Evolutionary conservation across 1,140 invertebrate genomes (phyloP).

Genomic region (Drosophila insularis): DNA sequence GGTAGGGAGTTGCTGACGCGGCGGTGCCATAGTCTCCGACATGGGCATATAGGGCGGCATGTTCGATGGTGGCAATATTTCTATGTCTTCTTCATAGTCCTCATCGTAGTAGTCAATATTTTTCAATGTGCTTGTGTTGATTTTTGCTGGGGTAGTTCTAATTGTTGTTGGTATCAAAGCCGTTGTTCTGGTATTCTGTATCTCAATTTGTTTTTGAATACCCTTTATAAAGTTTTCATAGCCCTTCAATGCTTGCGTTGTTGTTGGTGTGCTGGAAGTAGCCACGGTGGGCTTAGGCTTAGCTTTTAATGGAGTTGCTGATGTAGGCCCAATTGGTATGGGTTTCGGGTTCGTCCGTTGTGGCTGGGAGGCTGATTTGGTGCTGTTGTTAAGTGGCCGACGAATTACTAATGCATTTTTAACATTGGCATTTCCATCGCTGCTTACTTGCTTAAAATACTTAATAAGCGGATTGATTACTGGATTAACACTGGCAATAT

Average conservation of each 20-base stretch:
- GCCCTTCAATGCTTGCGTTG: constrained; percentile 45
- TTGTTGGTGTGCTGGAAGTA: constrained; percentile 32
- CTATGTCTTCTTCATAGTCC: constrained; percentile 83
- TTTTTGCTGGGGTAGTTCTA: not conserved
- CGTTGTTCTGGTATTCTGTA: constrained; percentile 13
- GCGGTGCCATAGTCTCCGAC: constrained; percentile 83
- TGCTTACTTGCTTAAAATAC: constrained; percentile 72
- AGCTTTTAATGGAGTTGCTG: constrained; percentile 14
- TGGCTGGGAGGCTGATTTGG: constrained; percentile 12
- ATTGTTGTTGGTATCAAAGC: constrained; percentile 3
- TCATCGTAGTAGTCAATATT: constrained; percentile 67
- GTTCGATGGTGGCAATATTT: constrained; percentile 83
- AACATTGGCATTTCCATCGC: constrained; percentile 40
- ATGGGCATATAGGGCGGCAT: constrained; percentile 85
- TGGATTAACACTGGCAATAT: constrained; percentile 68
- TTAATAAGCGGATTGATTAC: constrained; percentile 70
- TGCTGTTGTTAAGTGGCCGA: constrained; percentile 32
- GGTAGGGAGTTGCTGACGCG: constrained; percentile 59
- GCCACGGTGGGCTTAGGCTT: constrained; percentile 25
- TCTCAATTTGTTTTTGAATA: constrained; percentile 55
- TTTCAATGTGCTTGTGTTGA: constrained; percentile 45
- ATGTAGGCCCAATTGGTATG: not conserved
- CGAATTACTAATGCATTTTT: constrained; percentile 46
- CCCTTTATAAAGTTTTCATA: constrained; percentile 74
- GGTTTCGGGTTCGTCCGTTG: constrained; percentile 10